Percentiles rank a stretch among this genome's conserved stretches.
Conservation (phyloP, 2,888 invertebrate species). For the Loripinus fragilis region DNA sequence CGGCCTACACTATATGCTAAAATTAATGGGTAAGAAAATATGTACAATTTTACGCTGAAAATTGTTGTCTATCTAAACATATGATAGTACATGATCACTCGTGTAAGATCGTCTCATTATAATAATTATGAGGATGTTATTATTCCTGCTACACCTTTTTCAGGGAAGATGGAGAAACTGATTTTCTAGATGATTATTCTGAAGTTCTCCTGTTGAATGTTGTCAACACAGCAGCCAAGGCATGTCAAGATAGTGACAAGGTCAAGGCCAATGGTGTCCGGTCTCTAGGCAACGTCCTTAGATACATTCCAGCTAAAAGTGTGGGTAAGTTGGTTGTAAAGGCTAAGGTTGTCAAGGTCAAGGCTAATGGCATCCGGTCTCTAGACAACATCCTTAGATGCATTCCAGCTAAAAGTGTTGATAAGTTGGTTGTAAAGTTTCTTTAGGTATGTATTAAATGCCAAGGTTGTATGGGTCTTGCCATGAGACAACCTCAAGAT, state of each 20-base stretch:
- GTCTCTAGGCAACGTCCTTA: constrained; percentile 91
- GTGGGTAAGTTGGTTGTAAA: constrained; percentile 71
- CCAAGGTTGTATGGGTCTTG: too few relatives aligned
- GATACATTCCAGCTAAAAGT: constrained; percentile 85
- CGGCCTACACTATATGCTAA: too few relatives aligned
- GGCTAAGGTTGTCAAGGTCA: constrained; percentile 93
- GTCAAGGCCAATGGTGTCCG: constrained; percentile 92
- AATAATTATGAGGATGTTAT: too few relatives aligned
- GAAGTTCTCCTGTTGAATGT: constrained; percentile 88
- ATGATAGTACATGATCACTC: too few relatives aligned
- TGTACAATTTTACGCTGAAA: too few relatives aligned
- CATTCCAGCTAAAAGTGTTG: constrained; percentile 81
- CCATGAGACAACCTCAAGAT: too few relatives aligned
- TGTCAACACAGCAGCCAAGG: constrained; percentile 87
- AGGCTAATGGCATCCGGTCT: constrained; percentile 91
- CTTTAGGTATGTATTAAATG: too few relatives aligned
- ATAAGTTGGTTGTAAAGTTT: too few relatives aligned
- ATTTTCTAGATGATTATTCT: constrained; percentile 87
- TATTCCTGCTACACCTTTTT: too few relatives aligned
- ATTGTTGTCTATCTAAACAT: too few relatives aligned
- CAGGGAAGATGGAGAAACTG: constrained; percentile 70
- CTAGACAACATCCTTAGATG: constrained; percentile 91
- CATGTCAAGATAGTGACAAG: constrained; percentile 90
- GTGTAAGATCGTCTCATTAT: too few relatives aligned
- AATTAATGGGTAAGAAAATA: too few relatives aligned